phyloP scores from a whole-genome alignment of 2,113 vertebrate genomes.

The Platysteira castanea region DNA sequence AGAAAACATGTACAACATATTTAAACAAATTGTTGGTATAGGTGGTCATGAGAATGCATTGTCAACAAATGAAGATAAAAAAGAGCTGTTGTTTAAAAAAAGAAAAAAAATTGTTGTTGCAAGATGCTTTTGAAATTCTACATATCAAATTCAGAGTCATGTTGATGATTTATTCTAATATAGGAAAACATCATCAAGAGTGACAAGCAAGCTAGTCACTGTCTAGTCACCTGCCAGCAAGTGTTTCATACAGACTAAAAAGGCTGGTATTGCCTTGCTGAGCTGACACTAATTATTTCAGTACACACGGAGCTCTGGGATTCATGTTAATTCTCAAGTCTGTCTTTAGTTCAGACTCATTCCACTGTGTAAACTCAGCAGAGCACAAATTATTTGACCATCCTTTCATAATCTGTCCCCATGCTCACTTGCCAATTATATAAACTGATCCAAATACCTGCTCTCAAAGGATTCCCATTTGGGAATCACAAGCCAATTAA shows the following conservation, averaged over 20 bases:
- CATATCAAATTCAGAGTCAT: neutral
- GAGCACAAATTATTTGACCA: slow-evolving; percentile 68
- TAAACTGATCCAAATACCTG: slow-evolving; percentile 63
- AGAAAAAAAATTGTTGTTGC: neutral
- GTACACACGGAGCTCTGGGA: slow-evolving; percentile 58
- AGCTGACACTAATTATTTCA: slow-evolving; percentile 69
- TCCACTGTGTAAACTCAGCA: slow-evolving; percentile 62
- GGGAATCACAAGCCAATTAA: slow-evolving; percentile 41
- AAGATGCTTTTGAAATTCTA: neutral
- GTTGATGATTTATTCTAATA: slow-evolving; percentile 3
- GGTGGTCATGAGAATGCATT: slow-evolving; percentile 35
- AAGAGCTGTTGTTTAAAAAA: slow-evolving; percentile 23
- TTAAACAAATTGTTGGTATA: too few relatives aligned
- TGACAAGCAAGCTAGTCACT: slow-evolving; percentile 35
- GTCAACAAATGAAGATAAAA: slow-evolving; percentile 59
- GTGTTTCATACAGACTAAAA: slow-evolving; percentile 39
- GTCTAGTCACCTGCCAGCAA: slow-evolving; percentile 49
- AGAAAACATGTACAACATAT: slow-evolving; percentile 64
- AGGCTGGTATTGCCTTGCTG: slow-evolving; percentile 43
- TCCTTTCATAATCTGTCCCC: slow-evolving; percentile 64
- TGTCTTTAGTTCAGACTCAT: slow-evolving; percentile 64
- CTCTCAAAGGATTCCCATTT: slow-evolving; percentile 8
- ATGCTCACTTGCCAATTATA: slow-evolving; percentile 48
- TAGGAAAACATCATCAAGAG: slow-evolving; percentile 10
- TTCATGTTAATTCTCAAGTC: slow-evolving; percentile 63